Percentiles rank a stretch among this genome's conserved stretches.
Conservation (phyloP, 2,888 invertebrate species). For the Cataglyphis livida region DNA sequence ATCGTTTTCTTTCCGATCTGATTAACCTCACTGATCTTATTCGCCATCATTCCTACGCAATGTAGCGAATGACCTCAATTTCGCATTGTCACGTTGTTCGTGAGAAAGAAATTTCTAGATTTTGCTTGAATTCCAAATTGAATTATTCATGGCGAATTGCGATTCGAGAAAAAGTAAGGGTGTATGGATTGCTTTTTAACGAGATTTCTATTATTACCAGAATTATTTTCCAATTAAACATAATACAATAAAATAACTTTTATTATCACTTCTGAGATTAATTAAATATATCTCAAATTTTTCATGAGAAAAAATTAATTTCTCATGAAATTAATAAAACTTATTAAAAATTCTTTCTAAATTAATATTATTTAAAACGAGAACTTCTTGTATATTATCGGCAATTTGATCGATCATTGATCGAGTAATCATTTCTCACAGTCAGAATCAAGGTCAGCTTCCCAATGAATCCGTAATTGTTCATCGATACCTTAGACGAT, state of each 20-base stretch:
- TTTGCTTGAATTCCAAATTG: constrained; percentile 29
- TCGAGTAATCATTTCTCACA: constrained; percentile 8
- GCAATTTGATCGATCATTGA: not conserved
- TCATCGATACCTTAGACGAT: constrained; percentile 53
- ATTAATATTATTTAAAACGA: not conserved
- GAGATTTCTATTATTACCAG: not conserved
- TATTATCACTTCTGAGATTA: not conserved
- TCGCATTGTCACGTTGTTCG: constrained; percentile 47
- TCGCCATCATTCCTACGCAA: constrained; percentile 47
- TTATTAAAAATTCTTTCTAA: constrained; percentile 1
- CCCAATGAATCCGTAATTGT: constrained; percentile 30
- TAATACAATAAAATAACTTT: not conserved
- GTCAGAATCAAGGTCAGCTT: constrained; percentile 32
- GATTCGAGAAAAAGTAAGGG: not conserved
- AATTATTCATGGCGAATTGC: constrained; percentile 49
- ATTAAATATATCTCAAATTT: not conserved
- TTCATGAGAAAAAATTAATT: not conserved
- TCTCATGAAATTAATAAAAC: not conserved
- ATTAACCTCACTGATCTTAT: constrained; percentile 52
- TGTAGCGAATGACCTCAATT: constrained; percentile 50
- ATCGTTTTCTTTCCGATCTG: constrained; percentile 56
- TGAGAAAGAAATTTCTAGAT: constrained; percentile 41
- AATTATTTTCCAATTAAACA: not conserved
- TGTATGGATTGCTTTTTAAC: constrained; percentile 24
- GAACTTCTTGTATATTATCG: not conserved